Conservation (phyloP, 2,797 vertebrate species). For the Amblyopsis hoosieri region DNA sequence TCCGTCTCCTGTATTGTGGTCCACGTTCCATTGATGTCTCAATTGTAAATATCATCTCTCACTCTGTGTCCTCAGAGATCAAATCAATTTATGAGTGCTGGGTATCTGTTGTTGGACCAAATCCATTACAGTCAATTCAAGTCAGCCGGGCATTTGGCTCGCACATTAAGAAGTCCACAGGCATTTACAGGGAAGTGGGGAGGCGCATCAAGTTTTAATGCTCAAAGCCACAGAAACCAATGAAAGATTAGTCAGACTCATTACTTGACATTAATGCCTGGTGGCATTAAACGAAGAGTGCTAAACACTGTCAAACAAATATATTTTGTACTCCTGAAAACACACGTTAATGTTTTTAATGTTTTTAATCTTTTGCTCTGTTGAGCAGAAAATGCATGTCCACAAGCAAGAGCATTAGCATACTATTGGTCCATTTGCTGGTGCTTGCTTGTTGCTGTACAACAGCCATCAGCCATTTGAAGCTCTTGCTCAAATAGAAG, state of each 20-base stretch:
- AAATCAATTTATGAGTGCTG: slow-evolving; percentile 79
- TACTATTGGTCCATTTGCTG: slow-evolving; percentile 60
- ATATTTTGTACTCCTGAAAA: slow-evolving; percentile 50
- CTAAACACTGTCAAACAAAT: slow-evolving; percentile 72
- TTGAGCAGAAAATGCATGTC: slow-evolving; percentile 69
- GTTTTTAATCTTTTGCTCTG: slow-evolving; percentile 72
- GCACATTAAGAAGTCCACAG: slow-evolving; percentile 79
- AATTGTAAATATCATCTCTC: slow-evolving; percentile 80
- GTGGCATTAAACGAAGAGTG: slow-evolving; percentile 64
- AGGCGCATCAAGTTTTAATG: slow-evolving; percentile 81
- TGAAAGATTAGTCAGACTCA: slow-evolving; percentile 74
- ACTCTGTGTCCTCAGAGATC: slow-evolving; percentile 75
- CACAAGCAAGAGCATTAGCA: slow-evolving; percentile 69
- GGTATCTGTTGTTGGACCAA: slow-evolving; percentile 77
- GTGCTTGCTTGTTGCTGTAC: slow-evolving; percentile 43
- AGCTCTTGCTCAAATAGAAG: slow-evolving; percentile 65
- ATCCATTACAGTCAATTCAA: slow-evolving; percentile 79
- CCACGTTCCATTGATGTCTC: slow-evolving; percentile 76
- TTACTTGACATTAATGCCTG: slow-evolving; percentile 71
- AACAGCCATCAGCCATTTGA: slow-evolving; percentile 71
- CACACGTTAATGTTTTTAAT: slow-evolving; percentile 55
- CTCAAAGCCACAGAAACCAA: slow-evolving; percentile 81
- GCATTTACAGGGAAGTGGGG: slow-evolving; percentile 75
- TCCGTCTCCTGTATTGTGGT: slow-evolving; percentile 68
- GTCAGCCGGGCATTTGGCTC: slow-evolving; percentile 74